Evolutionary conservation across 2,113 vertebrate species (phyloP).

Genomic region (Sialia sialis): DNA sequence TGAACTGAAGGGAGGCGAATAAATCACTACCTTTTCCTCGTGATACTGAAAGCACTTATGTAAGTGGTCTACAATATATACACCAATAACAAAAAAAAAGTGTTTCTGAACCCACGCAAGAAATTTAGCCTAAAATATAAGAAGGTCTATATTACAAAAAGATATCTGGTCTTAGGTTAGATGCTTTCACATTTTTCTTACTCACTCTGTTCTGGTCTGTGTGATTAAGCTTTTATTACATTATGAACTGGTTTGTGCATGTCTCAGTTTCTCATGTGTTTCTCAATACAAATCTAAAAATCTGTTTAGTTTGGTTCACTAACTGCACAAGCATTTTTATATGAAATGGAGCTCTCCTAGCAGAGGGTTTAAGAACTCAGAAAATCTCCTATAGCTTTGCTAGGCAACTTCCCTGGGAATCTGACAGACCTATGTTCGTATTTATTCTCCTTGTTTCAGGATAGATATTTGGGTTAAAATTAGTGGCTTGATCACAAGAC

Average conservation of each 20-base stretch:
- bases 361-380: background rate
- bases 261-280: background rate
- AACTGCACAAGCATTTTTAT: background rate
- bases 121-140: background rate
- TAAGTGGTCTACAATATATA: accelerated
- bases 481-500: background rate
- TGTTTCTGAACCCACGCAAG: background rate
- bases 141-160: background rate
- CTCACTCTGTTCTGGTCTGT: background rate
- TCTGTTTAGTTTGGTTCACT: background rate
- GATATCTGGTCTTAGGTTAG: background rate
- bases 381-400: background rate
- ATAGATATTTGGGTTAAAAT: background rate
- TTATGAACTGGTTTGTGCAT: background rate
- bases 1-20: background rate
- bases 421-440: accelerated
- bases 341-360: background rate
- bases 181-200: background rate
- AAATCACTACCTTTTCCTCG: background rate
- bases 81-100: accelerated
- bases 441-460: background rate
- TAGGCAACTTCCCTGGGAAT: background rate
- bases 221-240: background rate
- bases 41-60: background rate
- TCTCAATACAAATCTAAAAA: background rate